Percentiles rank a stretch among this genome's conserved stretches.
phyloP scores from a whole-genome alignment of 2,797 vertebrate species.

The Xiphophorus birchmanni region DNA sequence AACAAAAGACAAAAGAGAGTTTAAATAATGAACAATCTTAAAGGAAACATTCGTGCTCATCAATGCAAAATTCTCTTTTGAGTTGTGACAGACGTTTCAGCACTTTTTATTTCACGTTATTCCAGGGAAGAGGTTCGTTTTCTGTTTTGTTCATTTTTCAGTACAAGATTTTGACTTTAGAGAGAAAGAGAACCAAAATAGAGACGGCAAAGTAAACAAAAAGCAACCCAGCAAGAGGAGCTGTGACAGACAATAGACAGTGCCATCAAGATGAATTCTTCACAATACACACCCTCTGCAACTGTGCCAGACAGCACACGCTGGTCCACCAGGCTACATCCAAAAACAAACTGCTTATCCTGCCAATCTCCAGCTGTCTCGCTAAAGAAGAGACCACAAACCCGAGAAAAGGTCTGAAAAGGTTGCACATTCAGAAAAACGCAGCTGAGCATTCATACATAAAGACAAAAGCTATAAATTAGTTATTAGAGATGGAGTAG shows the following conservation, averaged over 20 bases:
- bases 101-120: background rate
- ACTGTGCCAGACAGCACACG: conserved; percentile 49
- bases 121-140: conserved; percentile 1
- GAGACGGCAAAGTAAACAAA: conserved; percentile 15
- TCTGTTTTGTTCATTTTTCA: conserved; percentile 20
- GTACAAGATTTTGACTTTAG: conserved; percentile 29
- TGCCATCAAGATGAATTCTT: conserved; percentile 60
- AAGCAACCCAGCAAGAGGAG: conserved; percentile 34
- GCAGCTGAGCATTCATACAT: background rate
- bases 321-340: conserved; percentile 27
- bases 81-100: conserved; percentile 3
- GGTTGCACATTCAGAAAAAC: conserved; percentile 8
- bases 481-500: background rate
- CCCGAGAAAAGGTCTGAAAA: conserved; percentile 7
- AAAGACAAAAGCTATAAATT: conserved; percentile 9
- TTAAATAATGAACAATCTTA: conserved; percentile 25
- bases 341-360: conserved; percentile 61
- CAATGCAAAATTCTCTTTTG: conserved; percentile 21
- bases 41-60: conserved; percentile 18
- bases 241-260: conserved; percentile 57
- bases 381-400: conserved; percentile 34
- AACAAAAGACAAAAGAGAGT: background rate
- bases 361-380: conserved; percentile 43
- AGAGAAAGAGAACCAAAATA: conserved; percentile 6
- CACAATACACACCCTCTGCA: conserved; percentile 42